Conservation (phyloP, 2,113 vertebrate species). For the Seriola dumerili region DNA sequence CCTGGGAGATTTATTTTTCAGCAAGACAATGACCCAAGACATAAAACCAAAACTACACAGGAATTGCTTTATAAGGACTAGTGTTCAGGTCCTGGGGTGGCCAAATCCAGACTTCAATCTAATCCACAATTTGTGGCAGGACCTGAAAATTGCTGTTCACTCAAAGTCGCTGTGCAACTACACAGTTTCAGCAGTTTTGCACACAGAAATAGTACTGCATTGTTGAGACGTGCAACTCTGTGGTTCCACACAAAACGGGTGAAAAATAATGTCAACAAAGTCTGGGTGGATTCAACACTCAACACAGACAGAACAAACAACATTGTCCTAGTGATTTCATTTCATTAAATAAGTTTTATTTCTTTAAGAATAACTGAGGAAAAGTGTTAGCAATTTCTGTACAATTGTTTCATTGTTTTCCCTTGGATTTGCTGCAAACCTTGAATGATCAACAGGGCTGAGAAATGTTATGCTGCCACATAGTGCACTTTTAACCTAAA, state of each 20-base stretch:
- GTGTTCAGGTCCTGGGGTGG: not conserved
- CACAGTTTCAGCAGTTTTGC: not conserved
- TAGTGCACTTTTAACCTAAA: conserved; percentile 84
- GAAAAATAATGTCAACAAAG: not conserved
- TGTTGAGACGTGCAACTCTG: not conserved
- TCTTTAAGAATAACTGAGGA: conserved; percentile 87
- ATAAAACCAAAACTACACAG: conserved; percentile 5
- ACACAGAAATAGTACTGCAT: not conserved
- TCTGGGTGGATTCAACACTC: not conserved
- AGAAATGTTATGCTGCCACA: conserved; percentile 83
- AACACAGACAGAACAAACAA: conserved; percentile 44
- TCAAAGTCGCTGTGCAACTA: not conserved
- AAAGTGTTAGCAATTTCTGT: conserved; percentile 88
- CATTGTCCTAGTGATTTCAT: conserved; percentile 51
- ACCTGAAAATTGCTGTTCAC: not conserved
- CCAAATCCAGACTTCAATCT: conserved; percentile 1
- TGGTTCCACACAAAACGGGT: not conserved
- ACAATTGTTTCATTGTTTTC: conserved; percentile 84
- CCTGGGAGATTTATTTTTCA: conserved; percentile 13
- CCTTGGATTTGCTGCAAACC: conserved; percentile 83
- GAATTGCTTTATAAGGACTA: conserved; percentile 1
- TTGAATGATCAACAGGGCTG: conserved; percentile 80
- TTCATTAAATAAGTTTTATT: conserved; percentile 90
- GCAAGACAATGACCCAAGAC: conserved; percentile 1
- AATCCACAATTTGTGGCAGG: not conserved